Evolutionary conservation across 2,888 invertebrate species (phyloP), one percentile per base, ranked within the genome.

Genomic region (Caenorhabditis macrosperma): DNA sequence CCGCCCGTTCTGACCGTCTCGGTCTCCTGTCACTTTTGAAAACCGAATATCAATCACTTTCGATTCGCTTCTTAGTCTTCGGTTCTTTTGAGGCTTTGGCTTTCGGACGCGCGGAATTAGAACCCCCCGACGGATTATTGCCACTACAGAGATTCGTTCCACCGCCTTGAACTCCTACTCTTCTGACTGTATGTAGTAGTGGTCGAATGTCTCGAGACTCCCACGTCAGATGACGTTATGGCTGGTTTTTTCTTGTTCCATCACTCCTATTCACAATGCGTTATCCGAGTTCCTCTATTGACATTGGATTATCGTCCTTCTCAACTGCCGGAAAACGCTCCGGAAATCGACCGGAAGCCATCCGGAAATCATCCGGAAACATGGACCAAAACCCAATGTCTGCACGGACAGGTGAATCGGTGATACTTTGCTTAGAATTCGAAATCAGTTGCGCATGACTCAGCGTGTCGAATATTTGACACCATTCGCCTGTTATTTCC

Each of bases 11-110:
- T 35, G 67, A 44, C 59, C 61, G 35, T 38, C 46, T 61, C 61
- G 46, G 20, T 61, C 60, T 38, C 24, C 22, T 30, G 26, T 59
- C 41, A 28, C 41, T 44, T 22, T 22, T 59, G 3, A 59, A 38
- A 30, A 91, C 91, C 90, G 57, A 38, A 57, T 22, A 57, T 57
- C 24, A 57, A 57, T 57, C 57, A 57, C 38, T 57, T 38, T 57
- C 38, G 15, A 17, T 54, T 22, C 35, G 3, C 35, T 12, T 54
- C 9, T 4, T 1, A 1, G 20, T 35, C 20, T 55, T 12, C 4
- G n/a, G 52, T 52, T 52, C 28, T 28, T 26, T 15, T n/a, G n/a
- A n/a, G 52, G 52, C 52, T 52, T 52, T 26, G 38, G 15, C 38
- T 38, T 38, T 5, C n/a, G n/a, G n/a, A n/a, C n/a, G 15, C 12